phyloP scores from a whole-genome alignment of 2,797 vertebrate species.

The Margarornis squamiger region DNA sequence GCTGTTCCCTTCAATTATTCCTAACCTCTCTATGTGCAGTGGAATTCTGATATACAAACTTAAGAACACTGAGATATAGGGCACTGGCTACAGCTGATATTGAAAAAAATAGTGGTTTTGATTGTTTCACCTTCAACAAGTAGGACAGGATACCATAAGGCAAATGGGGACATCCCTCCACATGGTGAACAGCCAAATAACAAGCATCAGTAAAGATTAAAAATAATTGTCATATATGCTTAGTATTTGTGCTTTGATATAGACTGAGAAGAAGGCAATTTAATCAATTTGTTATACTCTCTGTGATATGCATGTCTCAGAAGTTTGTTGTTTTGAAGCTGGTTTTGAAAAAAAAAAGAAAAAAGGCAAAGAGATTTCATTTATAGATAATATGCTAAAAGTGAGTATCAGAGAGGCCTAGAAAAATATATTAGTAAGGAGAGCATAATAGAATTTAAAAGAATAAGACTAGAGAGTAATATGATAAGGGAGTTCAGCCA shows the following conservation, averaged over 20 bases:
- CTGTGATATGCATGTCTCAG: constrained; percentile 40
- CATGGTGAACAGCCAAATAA: neutral
- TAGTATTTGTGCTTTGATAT: constrained; percentile 42
- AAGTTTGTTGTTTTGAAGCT: constrained; percentile 60
- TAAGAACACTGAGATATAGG: constrained; percentile 25
- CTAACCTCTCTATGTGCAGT: neutral
- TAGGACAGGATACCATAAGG: constrained; percentile 31
- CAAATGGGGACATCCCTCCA: constrained; percentile 16
- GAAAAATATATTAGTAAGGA: neutral
- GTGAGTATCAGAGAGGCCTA: neutral
- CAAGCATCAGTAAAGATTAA: constrained; percentile 20
- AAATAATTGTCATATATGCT: constrained; percentile 36
- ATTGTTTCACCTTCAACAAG: constrained; percentile 33
- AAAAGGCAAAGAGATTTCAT: constrained; percentile 36
- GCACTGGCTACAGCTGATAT: constrained; percentile 26
- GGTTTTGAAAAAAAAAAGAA: neutral
- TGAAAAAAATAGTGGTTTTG: neutral
- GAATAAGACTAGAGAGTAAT: neutral
- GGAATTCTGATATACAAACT: constrained; percentile 51
- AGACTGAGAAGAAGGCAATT: constrained; percentile 34
- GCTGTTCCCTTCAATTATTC: constrained; percentile 8
- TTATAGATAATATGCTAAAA: constrained; percentile 41
- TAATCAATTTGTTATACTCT: constrained; percentile 54
- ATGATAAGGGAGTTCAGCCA: neutral
- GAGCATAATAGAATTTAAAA: neutral